Conservation (phyloP, 2,113 vertebrate genomes). For the Gadus chalcogrammus region DNA sequence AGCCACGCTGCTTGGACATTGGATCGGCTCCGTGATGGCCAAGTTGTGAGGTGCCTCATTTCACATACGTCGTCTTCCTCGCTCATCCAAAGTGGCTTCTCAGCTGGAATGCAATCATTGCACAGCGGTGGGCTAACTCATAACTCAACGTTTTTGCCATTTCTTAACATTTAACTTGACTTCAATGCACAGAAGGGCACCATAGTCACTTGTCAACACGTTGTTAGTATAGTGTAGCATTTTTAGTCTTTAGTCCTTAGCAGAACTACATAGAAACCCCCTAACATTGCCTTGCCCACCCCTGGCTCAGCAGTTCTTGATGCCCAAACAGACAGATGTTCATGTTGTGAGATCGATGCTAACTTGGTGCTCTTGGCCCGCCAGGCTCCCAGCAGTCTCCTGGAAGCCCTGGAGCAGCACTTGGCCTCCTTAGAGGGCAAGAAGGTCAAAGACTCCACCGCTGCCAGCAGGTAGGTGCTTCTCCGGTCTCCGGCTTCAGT, state of each 20-base stretch:
- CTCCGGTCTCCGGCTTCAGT: neutral
- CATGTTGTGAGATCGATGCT: slow-evolving; percentile 18
- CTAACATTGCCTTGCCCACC: slow-evolving; percentile 49
- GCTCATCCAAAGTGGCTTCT: slow-evolving; percentile 56
- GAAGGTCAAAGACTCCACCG: slow-evolving; percentile 98
- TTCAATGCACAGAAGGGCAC: neutral
- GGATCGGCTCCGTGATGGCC: slow-evolving; percentile 46
- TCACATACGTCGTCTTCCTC: slow-evolving; percentile 43
- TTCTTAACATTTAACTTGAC: neutral
- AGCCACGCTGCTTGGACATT: slow-evolving; percentile 48
- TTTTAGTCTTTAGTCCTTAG: slow-evolving; percentile 19
- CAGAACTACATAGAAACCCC: neutral
- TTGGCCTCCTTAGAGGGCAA: slow-evolving; percentile 98
- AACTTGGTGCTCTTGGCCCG: slow-evolving; percentile 39
- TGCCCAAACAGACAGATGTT: slow-evolving; percentile 32
- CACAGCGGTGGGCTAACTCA: slow-evolving; percentile 57
- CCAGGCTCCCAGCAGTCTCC: slow-evolving; percentile 95
- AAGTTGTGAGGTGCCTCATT: slow-evolving; percentile 59
- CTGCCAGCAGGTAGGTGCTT: slow-evolving; percentile 87
- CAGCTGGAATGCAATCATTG: slow-evolving; percentile 53
- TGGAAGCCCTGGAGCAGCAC: slow-evolving; percentile 98
- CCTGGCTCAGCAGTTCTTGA: slow-evolving; percentile 46
- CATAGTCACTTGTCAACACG: neutral
- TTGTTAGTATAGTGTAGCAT: slow-evolving; percentile 1
- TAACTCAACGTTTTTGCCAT: neutral